Evolutionary conservation across 1,140 invertebrate species (phyloP).

Genomic region (Drosophila sechellia): DNA sequence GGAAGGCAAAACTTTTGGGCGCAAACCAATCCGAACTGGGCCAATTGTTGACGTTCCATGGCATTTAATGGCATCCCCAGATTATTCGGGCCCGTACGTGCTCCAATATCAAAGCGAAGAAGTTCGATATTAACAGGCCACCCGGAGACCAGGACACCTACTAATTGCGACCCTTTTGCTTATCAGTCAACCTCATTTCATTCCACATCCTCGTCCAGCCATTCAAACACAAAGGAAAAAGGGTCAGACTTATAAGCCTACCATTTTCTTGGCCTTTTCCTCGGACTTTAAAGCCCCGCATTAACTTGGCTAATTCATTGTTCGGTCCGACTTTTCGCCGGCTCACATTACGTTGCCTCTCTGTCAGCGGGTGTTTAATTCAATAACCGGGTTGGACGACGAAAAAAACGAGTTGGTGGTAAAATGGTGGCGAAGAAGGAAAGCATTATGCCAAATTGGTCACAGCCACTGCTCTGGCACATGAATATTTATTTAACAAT

Average conservation of each 20-base stretch:
- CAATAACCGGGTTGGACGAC: slow-evolving; percentile 52
- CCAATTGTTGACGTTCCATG: slow-evolving; percentile 45
- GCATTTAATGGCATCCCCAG: slow-evolving; percentile 65
- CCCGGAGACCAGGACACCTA: slow-evolving; percentile 36
- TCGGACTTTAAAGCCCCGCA: slow-evolving; percentile 52
- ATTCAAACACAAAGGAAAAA: slow-evolving; percentile 23
- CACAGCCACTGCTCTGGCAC: slow-evolving; percentile 2
- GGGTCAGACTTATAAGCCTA: slow-evolving; percentile 26
- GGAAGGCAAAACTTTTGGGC: slow-evolving; percentile 38
- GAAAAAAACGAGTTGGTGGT: not conserved
- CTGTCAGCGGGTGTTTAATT: slow-evolving; percentile 54
- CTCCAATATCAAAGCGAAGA: slow-evolving; percentile 52
- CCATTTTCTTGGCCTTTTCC: slow-evolving; percentile 19
- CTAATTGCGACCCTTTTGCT: slow-evolving; percentile 76
- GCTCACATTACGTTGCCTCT: slow-evolving; percentile 21
- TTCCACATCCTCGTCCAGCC: not conserved
- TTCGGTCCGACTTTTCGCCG: not conserved
- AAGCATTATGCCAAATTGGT: slow-evolving; percentile 24
- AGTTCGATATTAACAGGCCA: slow-evolving; percentile 48
- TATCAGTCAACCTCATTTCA: slow-evolving; percentile 39
- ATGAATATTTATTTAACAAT: slow-evolving; percentile 73
- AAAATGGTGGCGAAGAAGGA: slow-evolving; percentile 8
- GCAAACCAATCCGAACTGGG: slow-evolving; percentile 37
- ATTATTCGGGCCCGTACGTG: slow-evolving; percentile 62
- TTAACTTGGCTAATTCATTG: slow-evolving; percentile 62